These are phyloP conservation scores for Cosmia trapezina DNA, from an alignment of 2,888 invertebrate species.

Conservation along the genomic window DNA sequence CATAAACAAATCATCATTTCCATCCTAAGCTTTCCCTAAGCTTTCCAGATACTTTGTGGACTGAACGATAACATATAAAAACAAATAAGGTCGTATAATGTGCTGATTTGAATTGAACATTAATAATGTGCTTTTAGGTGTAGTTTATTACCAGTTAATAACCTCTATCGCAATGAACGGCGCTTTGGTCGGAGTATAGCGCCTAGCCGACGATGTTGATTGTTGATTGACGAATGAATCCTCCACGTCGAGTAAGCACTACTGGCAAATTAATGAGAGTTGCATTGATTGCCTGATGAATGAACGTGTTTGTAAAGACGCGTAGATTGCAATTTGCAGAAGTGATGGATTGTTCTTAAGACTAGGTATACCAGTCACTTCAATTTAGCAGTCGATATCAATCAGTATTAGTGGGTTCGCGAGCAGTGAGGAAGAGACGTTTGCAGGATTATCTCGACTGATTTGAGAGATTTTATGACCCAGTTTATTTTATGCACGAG, in stretches of 20 bases:
- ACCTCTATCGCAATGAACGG: too few species aligned
- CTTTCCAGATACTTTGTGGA: too few species aligned
- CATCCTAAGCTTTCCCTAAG: too few species aligned
- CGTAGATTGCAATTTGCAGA: slow-evolving; percentile 33
- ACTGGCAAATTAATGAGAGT: slow-evolving; percentile 39
- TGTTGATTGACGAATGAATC: slow-evolving; percentile 4
- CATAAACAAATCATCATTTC: too few species aligned
- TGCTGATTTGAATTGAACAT: too few species aligned
- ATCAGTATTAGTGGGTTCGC: slow-evolving; percentile 29
- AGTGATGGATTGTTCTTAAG: slow-evolving; percentile 21
- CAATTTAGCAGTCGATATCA: slow-evolving; percentile 31
- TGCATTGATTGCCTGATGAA: slow-evolving; percentile 30
- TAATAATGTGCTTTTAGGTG: too few species aligned
- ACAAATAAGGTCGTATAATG: too few species aligned
- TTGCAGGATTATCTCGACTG: not conserved
- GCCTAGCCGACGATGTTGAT: not conserved
- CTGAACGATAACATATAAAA: too few species aligned
- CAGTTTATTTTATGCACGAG: not conserved
- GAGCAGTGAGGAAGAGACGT: not conserved
- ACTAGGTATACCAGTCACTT: slow-evolving; percentile 4
- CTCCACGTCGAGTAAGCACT: slow-evolving; percentile 4
- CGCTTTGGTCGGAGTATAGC: too few species aligned
- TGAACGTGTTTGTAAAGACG: slow-evolving; percentile 17
- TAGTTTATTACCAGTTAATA: too few species aligned
- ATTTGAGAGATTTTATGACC: not conserved